Base-by-base conservation (phyloP, 2,113 vertebrate genomes). In the Pan paniscus region DNA sequence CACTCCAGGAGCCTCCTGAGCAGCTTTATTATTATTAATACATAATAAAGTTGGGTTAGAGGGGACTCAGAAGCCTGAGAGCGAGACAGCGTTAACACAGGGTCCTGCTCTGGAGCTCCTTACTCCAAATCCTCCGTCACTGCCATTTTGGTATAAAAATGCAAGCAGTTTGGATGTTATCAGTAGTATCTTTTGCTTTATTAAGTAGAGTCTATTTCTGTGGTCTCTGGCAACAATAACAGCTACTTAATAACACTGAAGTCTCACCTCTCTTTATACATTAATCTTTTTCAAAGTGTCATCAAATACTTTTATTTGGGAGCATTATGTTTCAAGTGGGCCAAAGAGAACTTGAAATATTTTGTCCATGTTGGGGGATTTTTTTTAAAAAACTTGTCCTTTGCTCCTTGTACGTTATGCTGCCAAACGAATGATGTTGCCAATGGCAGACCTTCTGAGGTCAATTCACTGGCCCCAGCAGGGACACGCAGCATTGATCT, bases 261-360 rank as follows among this genome's bases (percentile, higher is more conserved):
- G 40, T 59, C 20, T 16, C 27, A 70, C 32, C 35, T 64, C 23
- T 82, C 27, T 92, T 50, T 46, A 76, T 3, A 23, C 12, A 52
- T 85, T 70, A 1, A 23, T 32, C 78, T 73, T 86, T 70, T 83
- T 27, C 35, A 64, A 86, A 46, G 52, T 43, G 3, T 72, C 48
- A 93, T 40, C 73, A 82, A 59, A 59, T 57, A 83, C 61, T 96
- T 89, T 40, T 73, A 67, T 48, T 70, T 46, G 83, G 25, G 50
- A 32, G 14, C 32, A 72, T 12, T 50, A 23, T n/a, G 52, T 72
- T 93, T 91, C n/a, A 17, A n/a, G 38, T 64, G 50, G 48, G 78
- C 40, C 50, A 38, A 72, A 93, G 70, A 79, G 16, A 92, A 87
- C n/a, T 5, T 12, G 25, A 93, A 95, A 97, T 73, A 50, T n/a